Evolutionary conservation across 2,113 vertebrate genomes (phyloP), one percentile per base, ranked within the genome.

Genomic region (Galbula dea): DNA sequence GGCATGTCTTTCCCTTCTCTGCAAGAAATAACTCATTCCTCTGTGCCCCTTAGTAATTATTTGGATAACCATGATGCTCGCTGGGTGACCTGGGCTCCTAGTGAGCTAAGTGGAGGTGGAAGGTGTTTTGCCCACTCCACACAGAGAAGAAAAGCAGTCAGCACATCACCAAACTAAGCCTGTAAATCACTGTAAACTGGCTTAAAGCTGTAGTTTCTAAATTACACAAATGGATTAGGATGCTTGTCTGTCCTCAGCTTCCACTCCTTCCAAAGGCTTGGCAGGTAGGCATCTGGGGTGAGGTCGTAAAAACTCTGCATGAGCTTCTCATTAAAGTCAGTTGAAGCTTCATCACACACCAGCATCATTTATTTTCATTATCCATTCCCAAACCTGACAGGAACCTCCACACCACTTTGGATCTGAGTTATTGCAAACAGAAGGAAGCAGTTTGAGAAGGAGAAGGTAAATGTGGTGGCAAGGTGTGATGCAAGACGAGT

Each of bases 21-120:
- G 13, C 2, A 2, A 81, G 32, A 11, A 72, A 17, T 2, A 45
- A 10, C 52, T 48, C 7, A 6, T 78, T 74, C 55, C 45, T 59
- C 34, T 18, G 2, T 39, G 12, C 2, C 9, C 21, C 34, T 18
- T 1, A n/a, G n/a, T n/a, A n/a, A 0, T 4, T 21, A 23, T 67
- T n/a, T 41, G 49, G 55, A n/a, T n/a, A 71, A 58, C 15, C 11
- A 7, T 5, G 27, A 27, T 16, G 11, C 7, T 78, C 12, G 0
- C 24, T 1, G 1, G 15, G 14, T 61, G 19, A 36, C 22, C 51
- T 69, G 41, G 55, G 32, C 29, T 39, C 36, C 11, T 67, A 23
- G 29, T 23, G 24, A 68, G 26, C 7, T n/a, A 24, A 61, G 12
- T 41, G 15, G 17, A 3, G 27, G 11, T 13, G 37, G 30, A 26